A percentile compares a stretch with the other conserved stretches of the same genome.
Evolutionary conservation across 2,797 vertebrate genomes (phyloP).

Genomic region (Hipposideros larvatus): DNA sequence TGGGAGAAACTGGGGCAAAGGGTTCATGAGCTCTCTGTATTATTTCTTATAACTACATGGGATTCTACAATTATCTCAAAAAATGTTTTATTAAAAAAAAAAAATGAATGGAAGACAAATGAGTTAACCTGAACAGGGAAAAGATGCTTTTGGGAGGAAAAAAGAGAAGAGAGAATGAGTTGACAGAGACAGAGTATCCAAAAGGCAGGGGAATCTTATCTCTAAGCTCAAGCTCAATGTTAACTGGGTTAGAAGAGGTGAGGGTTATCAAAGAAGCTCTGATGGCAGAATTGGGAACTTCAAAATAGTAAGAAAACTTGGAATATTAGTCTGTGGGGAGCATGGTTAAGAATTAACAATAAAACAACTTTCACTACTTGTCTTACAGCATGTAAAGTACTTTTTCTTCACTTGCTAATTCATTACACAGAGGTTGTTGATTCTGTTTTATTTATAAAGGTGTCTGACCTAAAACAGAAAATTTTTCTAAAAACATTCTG

Average conservation of each 20-base stretch:
- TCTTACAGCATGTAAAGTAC: neutral
- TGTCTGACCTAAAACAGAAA: neutral
- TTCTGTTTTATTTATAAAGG: neutral
- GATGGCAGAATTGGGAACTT: neutral
- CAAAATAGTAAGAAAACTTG: neutral
- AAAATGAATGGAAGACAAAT: neutral
- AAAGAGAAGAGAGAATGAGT: neutral
- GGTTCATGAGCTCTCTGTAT: neutral
- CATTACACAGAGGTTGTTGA: neutral
- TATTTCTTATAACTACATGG: slow-evolving; percentile 13
- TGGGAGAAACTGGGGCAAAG: neutral
- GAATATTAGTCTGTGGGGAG: neutral
- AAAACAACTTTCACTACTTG: neutral
- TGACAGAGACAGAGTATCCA: neutral
- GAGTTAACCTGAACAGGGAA: neutral
- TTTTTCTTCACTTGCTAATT: neutral
- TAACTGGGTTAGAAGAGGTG: neutral
- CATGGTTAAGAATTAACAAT: neutral
- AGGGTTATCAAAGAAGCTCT: neutral
- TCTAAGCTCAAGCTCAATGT: neutral
- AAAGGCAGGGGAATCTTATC: neutral
- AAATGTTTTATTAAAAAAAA: neutral
- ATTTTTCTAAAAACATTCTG: neutral
- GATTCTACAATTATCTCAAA: neutral
- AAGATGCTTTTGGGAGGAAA: neutral